These are phyloP conservation scores for Arothron firmamentum DNA, from an alignment of 2,113 vertebrate species.

Conservation along the genomic window DNA sequence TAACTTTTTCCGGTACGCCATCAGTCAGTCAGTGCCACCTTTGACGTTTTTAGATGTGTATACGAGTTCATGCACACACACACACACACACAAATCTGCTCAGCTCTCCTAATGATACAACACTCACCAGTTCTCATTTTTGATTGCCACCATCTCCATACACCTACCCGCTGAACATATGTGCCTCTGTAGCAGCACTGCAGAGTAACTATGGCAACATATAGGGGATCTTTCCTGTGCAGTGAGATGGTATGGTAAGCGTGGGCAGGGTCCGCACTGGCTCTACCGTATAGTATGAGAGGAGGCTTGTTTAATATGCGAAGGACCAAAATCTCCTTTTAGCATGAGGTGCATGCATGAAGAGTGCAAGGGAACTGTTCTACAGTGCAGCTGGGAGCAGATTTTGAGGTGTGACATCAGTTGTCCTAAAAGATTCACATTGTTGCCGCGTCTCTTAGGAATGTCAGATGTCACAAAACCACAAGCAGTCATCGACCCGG, in stretches of 20 bases:
- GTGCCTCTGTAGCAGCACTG: slow-evolving; percentile 5
- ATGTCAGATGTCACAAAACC: too few relatives aligned
- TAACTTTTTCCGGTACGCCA: too few relatives aligned
- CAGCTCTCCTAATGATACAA: neutral
- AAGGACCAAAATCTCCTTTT: slow-evolving; percentile 4
- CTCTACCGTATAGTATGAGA: slow-evolving; percentile 8
- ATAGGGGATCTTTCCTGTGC: slow-evolving; percentile 33
- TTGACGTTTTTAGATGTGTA: too few relatives aligned
- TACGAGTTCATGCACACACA: neutral
- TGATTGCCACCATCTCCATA: neutral
- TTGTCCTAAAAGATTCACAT: too few relatives aligned
- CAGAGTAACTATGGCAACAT: slow-evolving; percentile 63
- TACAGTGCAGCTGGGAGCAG: too few relatives aligned
- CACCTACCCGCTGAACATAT: slow-evolving; percentile 21
- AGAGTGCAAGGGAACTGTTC: too few relatives aligned
- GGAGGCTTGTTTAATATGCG: slow-evolving; percentile 9
- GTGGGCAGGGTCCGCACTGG: slow-evolving; percentile 45
- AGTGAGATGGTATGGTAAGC: slow-evolving; percentile 42
- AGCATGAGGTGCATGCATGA: too few relatives aligned
- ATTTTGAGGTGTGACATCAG: too few relatives aligned
- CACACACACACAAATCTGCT: neutral
- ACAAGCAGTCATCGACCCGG: too few relatives aligned
- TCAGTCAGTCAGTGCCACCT: too few relatives aligned
- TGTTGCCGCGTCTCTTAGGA: too few relatives aligned
- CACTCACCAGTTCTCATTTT: neutral